Percentiles rank a stretch among this genome's conserved stretches.
Evolutionary conservation across 2,888 invertebrate species (phyloP).

Genomic region (Lepeophtheirus nordmannii): DNA sequence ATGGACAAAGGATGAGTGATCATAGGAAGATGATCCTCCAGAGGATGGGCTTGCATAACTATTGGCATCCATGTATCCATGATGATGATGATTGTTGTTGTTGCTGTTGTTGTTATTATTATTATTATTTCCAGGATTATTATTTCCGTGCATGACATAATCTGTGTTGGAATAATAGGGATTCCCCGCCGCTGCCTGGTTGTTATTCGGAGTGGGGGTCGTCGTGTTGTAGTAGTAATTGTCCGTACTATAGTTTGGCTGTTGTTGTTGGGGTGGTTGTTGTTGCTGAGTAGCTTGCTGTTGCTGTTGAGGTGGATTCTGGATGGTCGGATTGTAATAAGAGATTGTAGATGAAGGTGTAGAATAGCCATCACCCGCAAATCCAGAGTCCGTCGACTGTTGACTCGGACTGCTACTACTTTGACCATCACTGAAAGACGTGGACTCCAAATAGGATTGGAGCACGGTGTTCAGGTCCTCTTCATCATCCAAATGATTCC

Average conservation of each 20-base stretch:
- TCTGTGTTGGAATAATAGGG: neutral
- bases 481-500: neutral
- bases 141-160: too few species aligned
- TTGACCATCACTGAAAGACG: neutral
- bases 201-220: neutral
- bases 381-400: conserved; percentile 16
- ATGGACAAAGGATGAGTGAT: neutral
- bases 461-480: conserved; percentile 15
- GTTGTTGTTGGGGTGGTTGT: neutral
- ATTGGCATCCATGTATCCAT: conserved; percentile 4
- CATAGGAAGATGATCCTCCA: neutral
- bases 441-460: conserved; percentile 8
- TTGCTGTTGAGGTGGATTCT: neutral
- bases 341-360: neutral
- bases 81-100: conserved; percentile 1
- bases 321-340: neutral
- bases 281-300: neutral
- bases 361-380: neutral
- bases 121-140: neutral
- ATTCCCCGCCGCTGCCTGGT: neutral
- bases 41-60: neutral
- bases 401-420: conserved; percentile 6
- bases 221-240: neutral
- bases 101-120: neutral
- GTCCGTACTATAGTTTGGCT: neutral